Percentiles rank a stretch among this genome's conserved stretches.
Evolutionary conservation across 2,113 vertebrate species (phyloP).

Genomic region (Leucopternis melanops): DNA sequence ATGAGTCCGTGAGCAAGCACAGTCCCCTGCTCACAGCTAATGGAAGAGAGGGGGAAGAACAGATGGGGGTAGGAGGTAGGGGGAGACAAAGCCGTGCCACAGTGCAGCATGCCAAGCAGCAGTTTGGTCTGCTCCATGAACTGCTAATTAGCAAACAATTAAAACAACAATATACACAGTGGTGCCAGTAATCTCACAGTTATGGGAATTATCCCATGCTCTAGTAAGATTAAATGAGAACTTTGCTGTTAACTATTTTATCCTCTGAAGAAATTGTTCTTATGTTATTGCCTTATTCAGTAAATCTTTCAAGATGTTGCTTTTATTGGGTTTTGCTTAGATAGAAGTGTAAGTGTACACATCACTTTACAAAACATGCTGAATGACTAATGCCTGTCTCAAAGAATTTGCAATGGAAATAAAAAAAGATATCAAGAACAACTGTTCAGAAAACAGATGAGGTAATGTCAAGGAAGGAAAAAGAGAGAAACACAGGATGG

Average conservation of each 20-base stretch:
- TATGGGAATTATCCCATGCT: slow-evolving; percentile 7
- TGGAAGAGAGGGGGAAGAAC: not conserved
- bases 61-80: not conserved
- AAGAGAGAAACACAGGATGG: not conserved
- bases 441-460: not conserved
- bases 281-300: not conserved
- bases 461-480: not conserved
- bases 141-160: slow-evolving; percentile 60
- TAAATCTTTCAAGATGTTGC: not conserved
- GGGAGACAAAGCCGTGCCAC: not conserved
- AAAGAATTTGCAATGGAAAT: not conserved
- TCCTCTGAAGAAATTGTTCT: not conserved
- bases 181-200: slow-evolving; percentile 25
- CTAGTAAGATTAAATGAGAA: not conserved
- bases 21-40: not conserved
- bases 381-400: not conserved
- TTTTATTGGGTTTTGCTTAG: not conserved
- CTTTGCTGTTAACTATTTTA: slow-evolving; percentile 21
- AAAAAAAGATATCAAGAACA: not conserved
- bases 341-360: not conserved
- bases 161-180: slow-evolving; percentile 34
- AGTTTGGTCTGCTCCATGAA: slow-evolving; percentile 38
- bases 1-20: not conserved
- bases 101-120: not conserved
- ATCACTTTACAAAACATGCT: not conserved